Conservation (phyloP, 2,113 vertebrate genomes). For the Oreocharis arfaki region DNA sequence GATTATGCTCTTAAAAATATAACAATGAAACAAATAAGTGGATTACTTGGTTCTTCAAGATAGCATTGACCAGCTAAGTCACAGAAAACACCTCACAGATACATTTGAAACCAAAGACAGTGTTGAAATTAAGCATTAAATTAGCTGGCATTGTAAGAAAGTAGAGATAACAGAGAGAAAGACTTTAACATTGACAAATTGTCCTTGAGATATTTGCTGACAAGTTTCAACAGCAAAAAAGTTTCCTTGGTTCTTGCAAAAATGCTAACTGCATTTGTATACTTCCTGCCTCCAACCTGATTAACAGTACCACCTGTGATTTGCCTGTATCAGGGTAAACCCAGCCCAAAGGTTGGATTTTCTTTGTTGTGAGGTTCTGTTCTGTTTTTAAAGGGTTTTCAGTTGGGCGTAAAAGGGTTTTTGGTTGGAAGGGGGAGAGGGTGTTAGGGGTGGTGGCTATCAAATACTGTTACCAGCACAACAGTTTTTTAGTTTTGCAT, state of each 20-base stretch:
- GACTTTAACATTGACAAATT: background rate
- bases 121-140: background rate
- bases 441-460: rapidly evolving
- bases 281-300: rapidly evolving
- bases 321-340: background rate
- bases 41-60: background rate
- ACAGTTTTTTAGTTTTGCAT: background rate
- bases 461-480: background rate
- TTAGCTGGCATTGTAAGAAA: background rate
- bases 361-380: background rate
- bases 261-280: background rate
- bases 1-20: background rate
- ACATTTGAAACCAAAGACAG: background rate
- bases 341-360: background rate
- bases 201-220: background rate
- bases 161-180: background rate
- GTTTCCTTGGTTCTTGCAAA: background rate
- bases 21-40: background rate
- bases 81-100: background rate
- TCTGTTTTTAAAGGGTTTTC: background rate
- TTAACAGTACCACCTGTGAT: background rate
- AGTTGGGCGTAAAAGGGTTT: rapidly evolving
- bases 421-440: rapidly evolving
- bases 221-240: background rate
- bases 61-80: background rate